phyloP scores from a whole-genome alignment of 2,888 invertebrate species.

The Agonum fuliginosum region DNA sequence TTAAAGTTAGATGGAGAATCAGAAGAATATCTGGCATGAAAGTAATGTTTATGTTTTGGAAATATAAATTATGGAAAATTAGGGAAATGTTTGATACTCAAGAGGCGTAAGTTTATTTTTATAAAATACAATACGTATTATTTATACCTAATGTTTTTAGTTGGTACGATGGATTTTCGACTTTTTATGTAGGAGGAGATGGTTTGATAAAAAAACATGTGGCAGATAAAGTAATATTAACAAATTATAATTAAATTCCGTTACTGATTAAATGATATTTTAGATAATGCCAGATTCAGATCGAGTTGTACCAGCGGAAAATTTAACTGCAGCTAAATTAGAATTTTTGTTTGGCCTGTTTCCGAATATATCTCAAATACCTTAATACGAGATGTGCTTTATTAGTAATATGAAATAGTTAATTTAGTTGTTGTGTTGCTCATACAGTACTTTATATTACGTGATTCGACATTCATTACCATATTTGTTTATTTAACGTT shows the following conservation, averaged over 20 bases:
- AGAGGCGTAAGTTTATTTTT: slow-evolving; percentile 77
- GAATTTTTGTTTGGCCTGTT: slow-evolving; percentile 71
- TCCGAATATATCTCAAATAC: slow-evolving; percentile 64
- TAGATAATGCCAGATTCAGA: slow-evolving; percentile 89
- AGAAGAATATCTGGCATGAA: slow-evolving; percentile 86
- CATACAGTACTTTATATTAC: slow-evolving; percentile 9
- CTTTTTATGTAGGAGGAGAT: slow-evolving; percentile 86
- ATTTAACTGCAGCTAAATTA: slow-evolving; percentile 77
- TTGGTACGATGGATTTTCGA: slow-evolving; percentile 95
- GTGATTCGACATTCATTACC: not conserved
- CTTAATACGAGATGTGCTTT: slow-evolving; percentile 7
- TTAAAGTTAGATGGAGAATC: slow-evolving; percentile 93
- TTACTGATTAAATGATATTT: slow-evolving; percentile 59
- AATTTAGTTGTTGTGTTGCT: not conserved
- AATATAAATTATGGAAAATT: slow-evolving; percentile 85
- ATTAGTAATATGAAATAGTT: slow-evolving; percentile 12
- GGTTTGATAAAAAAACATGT: slow-evolving; percentile 88
- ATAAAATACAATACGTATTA: slow-evolving; percentile 1
- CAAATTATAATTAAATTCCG: not conserved
- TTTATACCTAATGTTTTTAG: slow-evolving; percentile 72
- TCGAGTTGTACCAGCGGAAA: slow-evolving; percentile 74
- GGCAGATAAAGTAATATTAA: slow-evolving; percentile 83
- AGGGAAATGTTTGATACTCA: slow-evolving; percentile 80
- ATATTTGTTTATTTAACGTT: not conserved
- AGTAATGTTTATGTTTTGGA: slow-evolving; percentile 90